phyloP scores from a whole-genome alignment of 2,888 invertebrate genomes.

The Lepeophtheirus nordmannii region DNA sequence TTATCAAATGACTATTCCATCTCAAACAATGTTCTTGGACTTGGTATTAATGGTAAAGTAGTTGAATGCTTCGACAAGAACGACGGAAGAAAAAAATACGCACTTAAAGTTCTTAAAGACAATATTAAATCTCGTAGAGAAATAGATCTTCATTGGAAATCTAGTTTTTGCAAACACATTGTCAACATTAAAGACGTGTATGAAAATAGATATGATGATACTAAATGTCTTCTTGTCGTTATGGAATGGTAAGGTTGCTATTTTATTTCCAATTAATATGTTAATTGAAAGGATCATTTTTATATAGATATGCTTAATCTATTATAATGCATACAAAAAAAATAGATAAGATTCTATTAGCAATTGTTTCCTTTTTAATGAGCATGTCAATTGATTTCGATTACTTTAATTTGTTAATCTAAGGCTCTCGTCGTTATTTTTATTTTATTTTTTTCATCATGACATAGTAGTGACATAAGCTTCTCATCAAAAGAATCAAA shows the following conservation, averaged over 20 bases:
- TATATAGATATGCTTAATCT: not conserved
- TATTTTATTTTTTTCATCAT: too few relatives aligned
- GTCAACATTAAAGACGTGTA: conserved; percentile 86
- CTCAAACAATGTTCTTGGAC: conserved; percentile 76
- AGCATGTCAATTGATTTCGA: too few relatives aligned
- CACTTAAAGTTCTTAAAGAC: conserved; percentile 84
- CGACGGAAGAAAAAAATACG: conserved; percentile 56
- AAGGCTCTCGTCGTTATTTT: too few relatives aligned
- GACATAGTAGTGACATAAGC: too few relatives aligned
- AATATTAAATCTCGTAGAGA: conserved; percentile 81
- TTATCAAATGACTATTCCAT: conserved; percentile 82
- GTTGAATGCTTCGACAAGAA: conserved; percentile 73
- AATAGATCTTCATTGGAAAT: conserved; percentile 88
- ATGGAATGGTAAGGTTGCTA: conserved; percentile 72
- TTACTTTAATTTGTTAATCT: too few relatives aligned
- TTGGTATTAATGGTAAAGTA: conserved; percentile 97
- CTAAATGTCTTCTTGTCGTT: conserved; percentile 83
- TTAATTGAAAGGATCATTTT: not conserved
- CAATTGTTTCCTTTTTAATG: too few relatives aligned
- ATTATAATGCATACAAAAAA: too few relatives aligned
- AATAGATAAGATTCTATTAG: not conserved
- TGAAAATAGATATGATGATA: conserved; percentile 83
- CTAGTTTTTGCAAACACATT: conserved; percentile 75
- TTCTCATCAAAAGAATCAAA: too few relatives aligned
- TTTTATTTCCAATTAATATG: conserved; percentile 1